Evolutionary conservation across 2,113 vertebrate species (phyloP), one percentile per base, ranked within the genome.

Genomic region (Megaleporinus macrocephalus): DNA sequence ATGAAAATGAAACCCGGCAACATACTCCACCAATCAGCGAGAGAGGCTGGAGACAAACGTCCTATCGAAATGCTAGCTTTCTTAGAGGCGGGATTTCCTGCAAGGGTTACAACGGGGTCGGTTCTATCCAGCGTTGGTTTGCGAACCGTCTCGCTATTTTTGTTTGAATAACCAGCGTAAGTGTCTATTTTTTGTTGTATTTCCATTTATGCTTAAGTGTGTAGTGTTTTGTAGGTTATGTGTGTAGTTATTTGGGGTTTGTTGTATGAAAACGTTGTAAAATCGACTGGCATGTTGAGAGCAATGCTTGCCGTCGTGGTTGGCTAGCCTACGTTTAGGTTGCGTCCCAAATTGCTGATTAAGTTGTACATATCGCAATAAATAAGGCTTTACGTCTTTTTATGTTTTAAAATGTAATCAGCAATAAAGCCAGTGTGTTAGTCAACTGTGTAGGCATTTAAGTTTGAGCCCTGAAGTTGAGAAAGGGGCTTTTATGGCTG

Each of bases 71-170:
- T 15, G 26, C 24, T 44, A 11, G 33, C 3, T 7, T 29, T 3
- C n/a, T 5, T 1, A 33, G 15, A 51, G 68, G 83, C 27, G 83
- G 68, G 5, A 78, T 71, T 73, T 73, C 33, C 70, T 20, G 16
- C 11, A 24, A 41, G 30, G 15, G 13, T 26, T 22, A n/a, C n/a
- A 6, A 18, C 22, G 0, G 57, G n/a, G 22, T 61, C n/a, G 0
- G 12, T 26, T 61, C 55, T 57, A 1, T 57, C 5, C 3, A 4
- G 57, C 24, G 24, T 24, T 24, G 5, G 57, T 11, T 0, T 15
- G n/a, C 1, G 7, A 18, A 12, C 6, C 18, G n/a, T n/a, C 65
- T 0, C 4, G 65, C 15, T 16, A 10, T 16, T 69, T 69, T 20
- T 41, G 1, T 70, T 69, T 70, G n/a, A n/a, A 4, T 15, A 41